Base-by-base conservation (phyloP, 2,888 invertebrate species). In the Ommatoiulus sabulosus region DNA sequence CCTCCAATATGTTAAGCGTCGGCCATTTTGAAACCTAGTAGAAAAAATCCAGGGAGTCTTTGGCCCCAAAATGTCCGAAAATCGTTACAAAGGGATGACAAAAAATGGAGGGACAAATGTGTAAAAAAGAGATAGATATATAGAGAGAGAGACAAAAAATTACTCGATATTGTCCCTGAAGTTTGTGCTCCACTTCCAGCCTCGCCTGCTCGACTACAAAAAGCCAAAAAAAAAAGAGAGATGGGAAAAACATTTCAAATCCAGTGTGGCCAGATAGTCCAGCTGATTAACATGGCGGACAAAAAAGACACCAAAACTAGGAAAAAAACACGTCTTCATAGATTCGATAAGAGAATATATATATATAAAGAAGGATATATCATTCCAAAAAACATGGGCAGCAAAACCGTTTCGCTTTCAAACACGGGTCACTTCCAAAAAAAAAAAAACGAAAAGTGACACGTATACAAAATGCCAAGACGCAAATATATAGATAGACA, bases 181-280 rank as follows among this genome's bases (percentile, higher is more conserved):
- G 96, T 97, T 96, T 94, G 97, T 95, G 95, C 97, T 97, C 96
- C 97, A 96, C 95, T 97, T 97, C 97, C 97, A 97, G 95, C 96
- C 96, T 95, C 91, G 91, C 91, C 91, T 92, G 91, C 91, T 91
- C 90, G 91, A 91, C 92, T 92, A 91, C 90, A 91, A 91, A 89
- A 88, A 88, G 48, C 86, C 72, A n/a, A 89, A 88, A 89, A 88
- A 88, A 88, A 88, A 87, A 86, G 63, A 86, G 63, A 89, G 87
- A 89, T 87, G 52, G 72, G 72, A 72, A 88, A 88, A 88, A 88
- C 84, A 44, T 24, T 84, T 72, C 6, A 63, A 87, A 87, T 46
- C 48, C 87, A 87, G 1, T 63, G 63, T 20, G 20, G 35, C 24
- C 87, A 87, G 12, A 87, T 35, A 17, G 24, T 87, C 52, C 52